Evolutionary conservation across 2,113 vertebrate genomes (phyloP).

Genomic region (Syrmaticus mikado): DNA sequence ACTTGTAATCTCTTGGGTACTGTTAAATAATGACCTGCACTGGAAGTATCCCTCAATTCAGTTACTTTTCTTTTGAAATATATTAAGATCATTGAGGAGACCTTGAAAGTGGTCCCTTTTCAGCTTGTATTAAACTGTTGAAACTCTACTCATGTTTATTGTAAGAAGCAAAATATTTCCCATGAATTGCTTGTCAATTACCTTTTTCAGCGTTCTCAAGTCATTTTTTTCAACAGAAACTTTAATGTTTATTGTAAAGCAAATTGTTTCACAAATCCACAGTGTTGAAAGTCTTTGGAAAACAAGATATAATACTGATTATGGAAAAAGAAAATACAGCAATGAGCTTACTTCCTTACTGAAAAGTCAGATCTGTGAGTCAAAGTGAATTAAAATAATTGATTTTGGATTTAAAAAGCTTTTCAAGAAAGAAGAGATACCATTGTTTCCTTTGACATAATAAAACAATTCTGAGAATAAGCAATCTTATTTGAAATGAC

Average conservation of each 20-base stretch:
- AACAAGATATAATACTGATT: slow-evolving; percentile 30
- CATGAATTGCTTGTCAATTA: background rate
- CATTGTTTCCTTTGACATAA: slow-evolving; percentile 49
- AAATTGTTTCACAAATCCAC: slow-evolving; percentile 8
- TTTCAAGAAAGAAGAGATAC: background rate
- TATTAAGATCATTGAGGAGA: background rate
- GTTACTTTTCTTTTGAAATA: background rate
- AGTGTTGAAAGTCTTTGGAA: slow-evolving; percentile 13
- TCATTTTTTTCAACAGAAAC: background rate
- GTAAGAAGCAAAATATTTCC: slow-evolving; percentile 16
- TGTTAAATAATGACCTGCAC: background rate
- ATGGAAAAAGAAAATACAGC: background rate
- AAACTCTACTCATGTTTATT: slow-evolving; percentile 17
- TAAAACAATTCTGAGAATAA: slow-evolving; percentile 58
- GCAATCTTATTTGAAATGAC: slow-evolving; percentile 59
- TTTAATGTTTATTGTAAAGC: background rate
- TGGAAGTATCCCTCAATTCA: background rate
- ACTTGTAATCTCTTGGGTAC: fast-evolving
- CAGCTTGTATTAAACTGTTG: background rate
- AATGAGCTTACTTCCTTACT: slow-evolving; percentile 17
- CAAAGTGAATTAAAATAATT: slow-evolving; percentile 60
- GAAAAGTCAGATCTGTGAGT: background rate
- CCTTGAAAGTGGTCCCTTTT: background rate
- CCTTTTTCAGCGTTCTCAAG: slow-evolving; percentile 1
- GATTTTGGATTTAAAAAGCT: slow-evolving; percentile 33